Evolutionary conservation across 2,797 vertebrate species (phyloP).

Genomic region (Clarias pachynema): DNA sequence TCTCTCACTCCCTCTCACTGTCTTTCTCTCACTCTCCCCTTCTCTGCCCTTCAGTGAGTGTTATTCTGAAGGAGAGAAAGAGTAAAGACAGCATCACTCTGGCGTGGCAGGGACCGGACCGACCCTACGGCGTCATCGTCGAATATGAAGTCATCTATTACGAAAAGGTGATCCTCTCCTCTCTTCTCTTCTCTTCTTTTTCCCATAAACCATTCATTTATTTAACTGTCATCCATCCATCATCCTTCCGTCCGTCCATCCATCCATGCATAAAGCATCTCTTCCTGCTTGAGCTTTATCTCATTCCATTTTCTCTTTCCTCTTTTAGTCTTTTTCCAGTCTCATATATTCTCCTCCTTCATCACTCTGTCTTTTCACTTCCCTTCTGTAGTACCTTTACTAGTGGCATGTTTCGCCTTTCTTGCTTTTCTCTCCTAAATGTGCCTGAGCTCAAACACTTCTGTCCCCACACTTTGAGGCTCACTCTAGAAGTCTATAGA

Average conservation of each 20-base stretch:
- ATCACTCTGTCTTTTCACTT: background rate
- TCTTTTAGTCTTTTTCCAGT: background rate
- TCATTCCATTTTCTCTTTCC: background rate
- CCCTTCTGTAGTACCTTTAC: background rate
- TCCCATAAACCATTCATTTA: background rate
- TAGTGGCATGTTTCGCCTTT: background rate
- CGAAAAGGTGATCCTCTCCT: conserved; percentile 76
- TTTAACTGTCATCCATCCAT: background rate
- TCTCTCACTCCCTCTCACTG: background rate
- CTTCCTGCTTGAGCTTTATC: background rate
- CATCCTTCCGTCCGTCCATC: background rate
- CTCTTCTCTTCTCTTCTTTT: background rate
- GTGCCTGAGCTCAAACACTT: background rate
- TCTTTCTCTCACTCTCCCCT: conserved; percentile 18
- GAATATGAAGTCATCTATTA: conserved; percentile 87
- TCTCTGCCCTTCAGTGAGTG: conserved; percentile 71
- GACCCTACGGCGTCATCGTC: conserved; percentile 77
- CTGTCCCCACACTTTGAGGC: conserved; percentile 24
- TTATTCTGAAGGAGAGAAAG: conserved; percentile 82
- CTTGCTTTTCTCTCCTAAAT: too few species aligned
- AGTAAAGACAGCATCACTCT: conserved; percentile 85
- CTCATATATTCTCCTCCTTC: background rate
- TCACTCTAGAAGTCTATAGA: conserved; percentile 32
- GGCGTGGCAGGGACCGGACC: conserved; percentile 83
- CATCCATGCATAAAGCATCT: background rate